These are phyloP conservation scores for Galerucella nymphaeae DNA, from an alignment of 2,888 invertebrate species.

Conservation along the genomic window DNA sequence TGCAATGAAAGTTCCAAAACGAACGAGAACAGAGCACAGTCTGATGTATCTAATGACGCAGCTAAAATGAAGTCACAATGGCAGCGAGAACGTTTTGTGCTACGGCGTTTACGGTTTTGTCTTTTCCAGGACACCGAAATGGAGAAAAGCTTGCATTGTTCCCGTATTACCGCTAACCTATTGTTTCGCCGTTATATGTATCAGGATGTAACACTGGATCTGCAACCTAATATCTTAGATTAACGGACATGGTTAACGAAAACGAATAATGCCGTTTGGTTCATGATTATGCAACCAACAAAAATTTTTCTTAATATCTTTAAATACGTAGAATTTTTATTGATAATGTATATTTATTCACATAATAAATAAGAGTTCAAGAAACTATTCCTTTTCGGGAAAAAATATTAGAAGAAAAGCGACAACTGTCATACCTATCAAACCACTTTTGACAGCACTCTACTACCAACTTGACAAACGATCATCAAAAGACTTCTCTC, in stretches of 20 bases:
- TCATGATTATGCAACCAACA: background rate
- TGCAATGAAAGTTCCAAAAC: conserved; percentile 33
- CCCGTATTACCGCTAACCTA: conserved; percentile 39
- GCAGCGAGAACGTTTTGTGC: conserved; percentile 27
- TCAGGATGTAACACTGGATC: conserved; percentile 35
- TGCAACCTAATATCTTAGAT: conserved; percentile 39
- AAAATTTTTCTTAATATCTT: too few species aligned
- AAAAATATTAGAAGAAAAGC: too few species aligned
- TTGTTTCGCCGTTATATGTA: conserved; percentile 38
- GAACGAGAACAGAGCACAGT: conserved; percentile 17
- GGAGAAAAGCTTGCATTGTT: conserved; percentile 39
- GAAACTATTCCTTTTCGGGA: too few species aligned
- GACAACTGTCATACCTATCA: too few species aligned
- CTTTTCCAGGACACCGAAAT: conserved; percentile 29
- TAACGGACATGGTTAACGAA: conserved; percentile 29
- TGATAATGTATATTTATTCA: background rate
- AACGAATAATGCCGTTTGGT: background rate
- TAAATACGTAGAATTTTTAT: background rate
- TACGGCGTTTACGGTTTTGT: conserved; percentile 31
- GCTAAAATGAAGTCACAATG: conserved; percentile 35
- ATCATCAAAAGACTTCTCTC: too few species aligned
- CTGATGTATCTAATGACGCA: conserved; percentile 36
- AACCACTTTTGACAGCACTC: too few species aligned
- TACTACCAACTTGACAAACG: too few species aligned
- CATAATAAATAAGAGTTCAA: too few species aligned